Base-by-base conservation (phyloP, 2,888 invertebrate genomes). In the Ryuthela nishihirai region DNA sequence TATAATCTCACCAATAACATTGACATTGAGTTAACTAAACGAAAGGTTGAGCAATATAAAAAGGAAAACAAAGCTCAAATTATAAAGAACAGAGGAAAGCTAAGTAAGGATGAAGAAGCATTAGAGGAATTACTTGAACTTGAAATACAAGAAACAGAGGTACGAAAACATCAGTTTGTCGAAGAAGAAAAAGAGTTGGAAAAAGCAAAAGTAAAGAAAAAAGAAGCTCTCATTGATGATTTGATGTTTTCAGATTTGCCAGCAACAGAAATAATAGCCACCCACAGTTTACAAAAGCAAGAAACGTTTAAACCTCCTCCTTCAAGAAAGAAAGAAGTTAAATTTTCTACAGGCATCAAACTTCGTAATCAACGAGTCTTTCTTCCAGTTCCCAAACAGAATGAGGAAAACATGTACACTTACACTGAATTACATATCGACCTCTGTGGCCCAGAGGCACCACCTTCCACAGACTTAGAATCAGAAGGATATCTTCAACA, bases 201-300 rank as follows among this genome's bases (percentile, higher is more conserved):
- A 35, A 61, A 48, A 36, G 42, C 40, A 17, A 64, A 54, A 15
- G 83, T 87, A 18, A 81, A 87, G 32, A 87, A 89, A 66, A 92
- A 91, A 68, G 91, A 95, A 73, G 91, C 90, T 0, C 76, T 98
- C 4, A 93, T 98, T 56, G 94, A 97, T 75, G 94, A 97, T 72
- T 78, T 98, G 32, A 94, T 93, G 86, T 89, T 88, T 73, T 91
- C 93, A 0, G 88, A 89, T 66, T 85, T 85, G 9, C 86, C 94
- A 73, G 95, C 95, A 0, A 85, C 86, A 67, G 86, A 85, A 66
- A 94, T 95, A 68, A 77, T 95, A 0, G 85, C 83, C 64, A 85
- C 85, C 10, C 92, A 91, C 74, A 84, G 85, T 0, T 47, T 17
- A 7, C 49, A 45, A 12, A 36, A 34, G 3, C 43, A 53, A 24